Conservation (phyloP, 2,113 vertebrate genomes). For the Erythrocercus mccallii region DNA sequence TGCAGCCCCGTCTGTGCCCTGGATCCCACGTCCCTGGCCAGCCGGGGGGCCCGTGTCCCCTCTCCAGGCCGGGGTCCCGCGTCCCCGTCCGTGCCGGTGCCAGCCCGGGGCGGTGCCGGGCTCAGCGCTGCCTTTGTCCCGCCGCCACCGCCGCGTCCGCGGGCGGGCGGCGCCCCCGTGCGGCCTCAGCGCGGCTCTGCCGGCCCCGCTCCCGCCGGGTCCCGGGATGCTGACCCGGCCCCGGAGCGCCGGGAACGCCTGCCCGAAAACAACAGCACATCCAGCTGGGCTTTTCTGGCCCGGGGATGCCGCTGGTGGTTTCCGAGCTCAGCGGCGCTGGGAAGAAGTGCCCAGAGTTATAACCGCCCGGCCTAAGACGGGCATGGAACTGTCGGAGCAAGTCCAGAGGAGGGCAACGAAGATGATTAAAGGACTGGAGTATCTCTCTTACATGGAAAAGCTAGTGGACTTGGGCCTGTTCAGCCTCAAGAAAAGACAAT, state of each 20-base stretch:
- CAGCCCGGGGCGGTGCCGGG: background rate
- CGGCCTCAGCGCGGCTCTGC: background rate
- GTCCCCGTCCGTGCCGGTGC: background rate
- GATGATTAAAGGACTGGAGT: background rate
- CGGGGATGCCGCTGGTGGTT: background rate
- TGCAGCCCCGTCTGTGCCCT: background rate
- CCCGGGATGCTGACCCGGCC: background rate
- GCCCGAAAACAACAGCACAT: accelerated
- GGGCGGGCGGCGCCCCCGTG: conserved; percentile 77
- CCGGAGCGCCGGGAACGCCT: background rate
- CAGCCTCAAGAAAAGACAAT: background rate
- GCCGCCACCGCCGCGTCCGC: background rate
- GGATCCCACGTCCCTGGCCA: background rate
- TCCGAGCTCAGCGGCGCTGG: background rate
- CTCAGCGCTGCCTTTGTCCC: conserved; percentile 10
- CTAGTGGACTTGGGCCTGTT: background rate
- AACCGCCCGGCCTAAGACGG: no score
- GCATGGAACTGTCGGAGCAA: background rate
- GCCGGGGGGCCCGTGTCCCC: no score
- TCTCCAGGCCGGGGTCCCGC: no score
- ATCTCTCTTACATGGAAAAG: background rate
- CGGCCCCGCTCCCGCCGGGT: background rate
- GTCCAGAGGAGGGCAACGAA: background rate
- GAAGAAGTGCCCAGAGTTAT: background rate
- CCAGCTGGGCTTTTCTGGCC: accelerated